These are phyloP conservation scores for Brachionus paranguensis DNA, from an alignment of 1,140 invertebrate species.

Conservation along the genomic window DNA sequence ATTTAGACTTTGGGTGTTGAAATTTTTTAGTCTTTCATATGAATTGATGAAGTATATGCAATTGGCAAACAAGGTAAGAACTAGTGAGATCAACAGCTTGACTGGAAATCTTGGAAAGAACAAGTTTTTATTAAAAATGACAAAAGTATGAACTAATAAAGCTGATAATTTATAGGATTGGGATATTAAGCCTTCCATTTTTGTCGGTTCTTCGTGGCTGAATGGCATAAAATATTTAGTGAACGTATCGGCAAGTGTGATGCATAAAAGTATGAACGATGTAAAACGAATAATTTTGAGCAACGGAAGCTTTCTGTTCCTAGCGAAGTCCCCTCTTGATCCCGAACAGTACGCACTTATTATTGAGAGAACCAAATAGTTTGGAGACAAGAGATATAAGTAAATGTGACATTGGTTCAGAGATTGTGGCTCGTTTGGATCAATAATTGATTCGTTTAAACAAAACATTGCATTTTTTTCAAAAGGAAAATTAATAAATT, in stretches of 20 bases:
- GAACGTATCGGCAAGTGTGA: neutral
- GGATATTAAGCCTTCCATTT: neutral
- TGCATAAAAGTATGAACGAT: neutral
- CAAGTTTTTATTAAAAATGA: neutral
- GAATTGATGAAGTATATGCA: neutral
- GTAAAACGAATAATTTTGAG: neutral
- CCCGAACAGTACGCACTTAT: neutral
- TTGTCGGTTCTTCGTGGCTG: neutral
- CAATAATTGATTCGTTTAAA: neutral
- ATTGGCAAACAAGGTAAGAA: neutral
- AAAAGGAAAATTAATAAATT: neutral
- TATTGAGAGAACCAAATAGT: neutral
- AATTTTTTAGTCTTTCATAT: neutral
- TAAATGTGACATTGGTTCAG: neutral
- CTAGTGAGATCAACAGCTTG: neutral
- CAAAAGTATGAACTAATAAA: neutral
- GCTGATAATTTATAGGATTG: neutral
- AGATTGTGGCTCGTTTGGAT: neutral
- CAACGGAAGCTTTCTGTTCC: neutral
- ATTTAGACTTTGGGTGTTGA: neutral
- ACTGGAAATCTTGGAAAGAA: neutral
- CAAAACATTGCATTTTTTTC: constrained; percentile 30
- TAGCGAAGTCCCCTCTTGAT: neutral
- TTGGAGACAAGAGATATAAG: neutral
- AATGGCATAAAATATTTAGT: neutral